Conservation (phyloP, 2,888 invertebrate species). For the Acleris sparsana region DNA sequence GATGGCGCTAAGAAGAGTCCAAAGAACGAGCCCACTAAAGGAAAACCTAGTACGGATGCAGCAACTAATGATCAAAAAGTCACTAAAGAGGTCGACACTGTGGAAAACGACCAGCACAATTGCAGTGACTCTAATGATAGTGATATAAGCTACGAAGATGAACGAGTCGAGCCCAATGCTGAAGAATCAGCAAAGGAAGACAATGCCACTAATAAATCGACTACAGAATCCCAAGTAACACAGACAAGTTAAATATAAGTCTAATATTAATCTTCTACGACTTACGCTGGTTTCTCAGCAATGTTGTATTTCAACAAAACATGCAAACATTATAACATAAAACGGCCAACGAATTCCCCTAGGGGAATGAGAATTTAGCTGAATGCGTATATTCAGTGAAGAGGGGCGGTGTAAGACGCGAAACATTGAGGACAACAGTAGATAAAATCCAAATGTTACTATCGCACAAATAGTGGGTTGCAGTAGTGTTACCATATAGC, state of each 20-base stretch:
- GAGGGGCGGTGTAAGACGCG: no score
- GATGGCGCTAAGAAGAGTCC: neutral
- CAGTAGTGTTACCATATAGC: no score
- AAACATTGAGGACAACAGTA: no score
- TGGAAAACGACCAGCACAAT: neutral
- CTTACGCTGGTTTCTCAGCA: no score
- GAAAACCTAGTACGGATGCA: neutral
- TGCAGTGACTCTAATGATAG: slow-evolving; percentile 15
- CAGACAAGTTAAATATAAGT: neutral
- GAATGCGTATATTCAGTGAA: no score
- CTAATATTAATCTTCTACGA: neutral
- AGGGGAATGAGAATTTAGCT: no score
- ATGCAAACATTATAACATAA: no score
- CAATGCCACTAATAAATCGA: neutral
- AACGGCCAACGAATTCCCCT: no score
- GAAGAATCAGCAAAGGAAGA: neutral
- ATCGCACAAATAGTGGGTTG: no score
- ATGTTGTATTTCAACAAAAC: no score
- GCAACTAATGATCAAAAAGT: neutral
- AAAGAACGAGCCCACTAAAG: slow-evolving; percentile 21
- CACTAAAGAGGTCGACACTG: neutral
- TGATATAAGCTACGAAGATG: slow-evolving; percentile 22
- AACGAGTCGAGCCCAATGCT: slow-evolving; percentile 11
- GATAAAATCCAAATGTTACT: no score
- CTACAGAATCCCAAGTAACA: neutral